A percentile compares a stretch with the other conserved stretches of the same genome.
phyloP scores from a whole-genome alignment of 2,797 vertebrate species.

The Parauchenoglanis ngamensis region DNA sequence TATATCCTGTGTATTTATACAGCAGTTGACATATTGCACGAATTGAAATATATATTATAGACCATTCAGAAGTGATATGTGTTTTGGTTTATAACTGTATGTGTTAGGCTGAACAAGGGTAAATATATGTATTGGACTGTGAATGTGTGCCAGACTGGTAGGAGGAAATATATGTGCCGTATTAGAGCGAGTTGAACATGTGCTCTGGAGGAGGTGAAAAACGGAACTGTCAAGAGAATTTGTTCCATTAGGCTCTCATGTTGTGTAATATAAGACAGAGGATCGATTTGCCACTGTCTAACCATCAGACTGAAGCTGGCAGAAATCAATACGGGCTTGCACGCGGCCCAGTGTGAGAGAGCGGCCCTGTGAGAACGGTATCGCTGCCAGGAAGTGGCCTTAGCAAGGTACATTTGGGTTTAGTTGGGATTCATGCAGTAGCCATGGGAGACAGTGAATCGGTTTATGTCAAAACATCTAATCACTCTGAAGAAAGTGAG shows the following conservation, averaged over 20 bases:
- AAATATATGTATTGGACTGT: constrained; percentile 14
- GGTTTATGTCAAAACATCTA: background rate
- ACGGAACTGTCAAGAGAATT: constrained; percentile 47
- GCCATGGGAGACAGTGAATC: background rate
- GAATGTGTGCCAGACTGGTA: constrained; percentile 30
- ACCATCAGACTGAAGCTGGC: constrained; percentile 38
- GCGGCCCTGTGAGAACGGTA: constrained; percentile 6
- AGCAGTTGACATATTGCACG: constrained; percentile 4
- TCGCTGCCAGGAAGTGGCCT: constrained; percentile 24
- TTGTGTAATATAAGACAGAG: constrained; percentile 53
- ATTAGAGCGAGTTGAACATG: constrained; percentile 41
- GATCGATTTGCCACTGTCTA: constrained; percentile 51
- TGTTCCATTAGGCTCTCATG: constrained; percentile 52
- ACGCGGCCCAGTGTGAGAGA: constrained; percentile 37
- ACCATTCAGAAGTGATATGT: background rate
- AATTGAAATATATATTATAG: background rate
- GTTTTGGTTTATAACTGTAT: constrained; percentile 6
- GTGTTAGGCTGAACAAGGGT: background rate
- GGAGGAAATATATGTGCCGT: constrained; percentile 35
- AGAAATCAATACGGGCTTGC: constrained; percentile 53
- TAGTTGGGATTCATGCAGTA: constrained; percentile 3
- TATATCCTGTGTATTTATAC: background rate
- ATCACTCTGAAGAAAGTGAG: background rate
- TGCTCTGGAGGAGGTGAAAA: constrained; percentile 49
- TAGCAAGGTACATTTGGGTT: constrained; percentile 18